Conservation (phyloP, 2,888 invertebrate species). For the Cantharis rufa region DNA sequence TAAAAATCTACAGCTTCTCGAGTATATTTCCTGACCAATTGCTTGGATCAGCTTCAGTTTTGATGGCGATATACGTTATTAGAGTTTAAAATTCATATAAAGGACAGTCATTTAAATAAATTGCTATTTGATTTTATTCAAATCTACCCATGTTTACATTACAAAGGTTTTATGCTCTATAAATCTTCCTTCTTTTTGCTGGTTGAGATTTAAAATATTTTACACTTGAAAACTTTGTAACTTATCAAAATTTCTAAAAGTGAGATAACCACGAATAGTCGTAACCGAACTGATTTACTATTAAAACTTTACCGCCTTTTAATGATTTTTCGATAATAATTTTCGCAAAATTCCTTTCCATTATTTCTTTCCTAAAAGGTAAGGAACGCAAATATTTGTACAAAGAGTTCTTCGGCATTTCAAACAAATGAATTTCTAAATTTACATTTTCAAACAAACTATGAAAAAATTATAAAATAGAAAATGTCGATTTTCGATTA, state of each 20-base stretch:
- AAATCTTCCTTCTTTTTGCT: background rate
- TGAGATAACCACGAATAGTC: background rate
- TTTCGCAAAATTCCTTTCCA: background rate
- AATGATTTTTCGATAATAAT: background rate
- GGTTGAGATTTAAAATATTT: background rate
- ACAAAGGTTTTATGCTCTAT: background rate
- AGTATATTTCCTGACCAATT: slow-evolving; percentile 13
- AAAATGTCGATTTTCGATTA: too few relatives aligned
- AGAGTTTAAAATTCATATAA: slow-evolving; percentile 7
- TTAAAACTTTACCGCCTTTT: background rate
- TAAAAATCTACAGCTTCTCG: slow-evolving; percentile 12
- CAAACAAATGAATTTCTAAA: background rate
- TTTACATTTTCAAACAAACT: background rate
- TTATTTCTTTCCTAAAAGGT: background rate
- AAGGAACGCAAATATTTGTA: background rate
- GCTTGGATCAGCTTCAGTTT: slow-evolving; percentile 5
- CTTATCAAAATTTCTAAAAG: background rate
- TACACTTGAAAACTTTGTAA: background rate
- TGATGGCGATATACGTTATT: slow-evolving; percentile 11
- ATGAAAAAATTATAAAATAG: background rate
- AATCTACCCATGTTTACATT: slow-evolving; percentile 1
- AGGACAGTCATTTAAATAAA: slow-evolving; percentile 9
- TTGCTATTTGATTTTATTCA: slow-evolving; percentile 10
- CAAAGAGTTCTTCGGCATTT: background rate
- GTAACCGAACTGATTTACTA: background rate